Evolutionary conservation across 2,113 vertebrate species (phyloP).

Genomic region (Hyperopisus bebe): DNA sequence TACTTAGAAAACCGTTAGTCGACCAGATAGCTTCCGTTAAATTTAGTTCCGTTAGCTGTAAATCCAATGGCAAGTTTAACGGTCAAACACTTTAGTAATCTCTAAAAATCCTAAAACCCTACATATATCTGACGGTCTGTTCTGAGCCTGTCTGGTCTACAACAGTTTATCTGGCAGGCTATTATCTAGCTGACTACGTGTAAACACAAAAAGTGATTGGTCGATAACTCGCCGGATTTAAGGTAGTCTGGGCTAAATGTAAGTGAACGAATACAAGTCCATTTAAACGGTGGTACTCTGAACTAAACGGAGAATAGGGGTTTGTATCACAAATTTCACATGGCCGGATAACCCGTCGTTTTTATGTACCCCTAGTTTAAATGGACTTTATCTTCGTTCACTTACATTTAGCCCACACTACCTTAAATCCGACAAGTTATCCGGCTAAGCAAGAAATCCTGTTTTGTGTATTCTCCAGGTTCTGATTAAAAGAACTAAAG

Average conservation of each 20-base stretch:
- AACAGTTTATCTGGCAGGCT: background rate
- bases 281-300: background rate
- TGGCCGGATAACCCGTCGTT: no score
- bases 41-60: background rate
- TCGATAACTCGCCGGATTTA: no score
- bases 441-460: background rate
- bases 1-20: background rate
- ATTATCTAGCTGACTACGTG: background rate
- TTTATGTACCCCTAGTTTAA: background rate
- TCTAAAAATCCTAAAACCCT: background rate
- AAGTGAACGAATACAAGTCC: no score
- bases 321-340: background rate
- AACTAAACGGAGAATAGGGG: background rate
- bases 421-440: background rate
- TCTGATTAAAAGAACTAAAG: background rate
- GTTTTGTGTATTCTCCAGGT: background rate
- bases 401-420: background rate
- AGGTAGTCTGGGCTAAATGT: no score
- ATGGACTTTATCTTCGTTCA: background rate
- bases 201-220: background rate
- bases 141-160: background rate
- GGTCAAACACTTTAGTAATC: background rate
- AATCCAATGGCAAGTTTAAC: background rate
- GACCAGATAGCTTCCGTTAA: background rate
- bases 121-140: background rate